These are phyloP conservation scores for Suncus etruscus DNA, from an alignment of 2,113 vertebrate genomes.

Conservation along the genomic window DNA sequence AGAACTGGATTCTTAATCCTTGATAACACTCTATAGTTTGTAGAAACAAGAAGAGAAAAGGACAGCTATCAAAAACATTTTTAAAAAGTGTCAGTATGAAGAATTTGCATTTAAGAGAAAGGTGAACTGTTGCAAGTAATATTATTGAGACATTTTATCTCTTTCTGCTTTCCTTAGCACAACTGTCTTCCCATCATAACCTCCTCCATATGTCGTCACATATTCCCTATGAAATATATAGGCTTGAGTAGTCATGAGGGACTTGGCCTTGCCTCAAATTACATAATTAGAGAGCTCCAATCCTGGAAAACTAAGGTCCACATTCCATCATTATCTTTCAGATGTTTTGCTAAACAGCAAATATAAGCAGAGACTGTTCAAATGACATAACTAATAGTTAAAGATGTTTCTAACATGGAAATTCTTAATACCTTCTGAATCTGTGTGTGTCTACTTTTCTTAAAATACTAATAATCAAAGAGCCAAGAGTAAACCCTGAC, in stretches of 20 bases:
- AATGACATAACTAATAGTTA: background rate
- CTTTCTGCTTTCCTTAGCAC: constrained; percentile 38
- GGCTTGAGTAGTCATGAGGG: background rate
- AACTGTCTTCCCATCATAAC: background rate
- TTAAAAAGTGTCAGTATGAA: background rate
- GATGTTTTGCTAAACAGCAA: background rate
- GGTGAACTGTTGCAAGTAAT: constrained; percentile 63
- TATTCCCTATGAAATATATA: background rate
- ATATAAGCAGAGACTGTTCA: background rate
- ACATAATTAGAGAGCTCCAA: background rate
- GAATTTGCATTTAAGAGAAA: constrained; percentile 63
- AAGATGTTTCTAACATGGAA: background rate
- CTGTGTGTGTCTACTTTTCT: background rate
- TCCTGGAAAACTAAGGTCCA: background rate
- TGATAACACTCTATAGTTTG: constrained; percentile 36
- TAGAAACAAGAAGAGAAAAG: constrained; percentile 72
- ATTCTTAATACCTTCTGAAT: background rate
- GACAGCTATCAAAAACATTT: constrained; percentile 60
- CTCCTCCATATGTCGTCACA: constrained; percentile 11
- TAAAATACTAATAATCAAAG: no score
- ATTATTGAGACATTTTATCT: constrained; percentile 56
- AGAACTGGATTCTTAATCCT: constrained; percentile 70
- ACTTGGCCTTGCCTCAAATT: background rate
- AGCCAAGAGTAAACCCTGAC: no score
- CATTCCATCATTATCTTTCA: background rate